phyloP scores from a whole-genome alignment of 1,140 invertebrate genomes.

The Bombyx mandarina region DNA sequence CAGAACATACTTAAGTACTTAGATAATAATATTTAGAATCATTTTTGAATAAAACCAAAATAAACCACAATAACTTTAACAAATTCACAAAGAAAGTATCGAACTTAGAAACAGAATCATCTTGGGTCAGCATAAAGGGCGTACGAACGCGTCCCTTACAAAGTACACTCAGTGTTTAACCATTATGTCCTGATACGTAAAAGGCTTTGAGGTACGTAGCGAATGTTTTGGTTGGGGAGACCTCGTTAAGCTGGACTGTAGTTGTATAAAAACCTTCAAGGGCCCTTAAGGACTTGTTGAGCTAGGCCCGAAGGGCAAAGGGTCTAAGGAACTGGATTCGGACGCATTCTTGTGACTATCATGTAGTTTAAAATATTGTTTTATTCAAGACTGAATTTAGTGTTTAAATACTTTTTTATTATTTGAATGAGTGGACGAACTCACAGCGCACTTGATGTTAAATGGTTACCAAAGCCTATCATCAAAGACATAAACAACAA shows the following conservation, averaged over 20 bases:
- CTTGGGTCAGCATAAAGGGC: conserved; percentile 9
- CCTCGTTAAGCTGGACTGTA: conserved; percentile 25
- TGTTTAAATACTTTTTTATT: too few relatives aligned
- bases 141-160: conserved; percentile 5
- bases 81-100: conserved; percentile 2
- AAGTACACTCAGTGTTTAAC: conserved; percentile 11
- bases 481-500: too few relatives aligned
- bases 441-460: too few relatives aligned
- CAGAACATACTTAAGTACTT: too few relatives aligned
- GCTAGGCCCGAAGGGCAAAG: conserved; percentile 60
- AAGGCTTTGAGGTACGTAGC: conserved; percentile 2
- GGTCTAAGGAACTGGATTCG: conserved; percentile 50
- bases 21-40: too few relatives aligned
- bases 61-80: not conserved
- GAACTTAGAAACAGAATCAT: conserved; percentile 7
- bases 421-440: too few relatives aligned
- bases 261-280: conserved; percentile 47
- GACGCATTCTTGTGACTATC: conserved; percentile 1
- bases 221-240: conserved; percentile 10
- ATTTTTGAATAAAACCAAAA: too few relatives aligned
- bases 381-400: not conserved
- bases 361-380: not conserved
- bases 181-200: not conserved
- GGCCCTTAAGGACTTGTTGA: conserved; percentile 48
- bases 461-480: too few relatives aligned